phyloP scores from a whole-genome alignment of 2,888 invertebrate species.

The Xanthia togata region DNA sequence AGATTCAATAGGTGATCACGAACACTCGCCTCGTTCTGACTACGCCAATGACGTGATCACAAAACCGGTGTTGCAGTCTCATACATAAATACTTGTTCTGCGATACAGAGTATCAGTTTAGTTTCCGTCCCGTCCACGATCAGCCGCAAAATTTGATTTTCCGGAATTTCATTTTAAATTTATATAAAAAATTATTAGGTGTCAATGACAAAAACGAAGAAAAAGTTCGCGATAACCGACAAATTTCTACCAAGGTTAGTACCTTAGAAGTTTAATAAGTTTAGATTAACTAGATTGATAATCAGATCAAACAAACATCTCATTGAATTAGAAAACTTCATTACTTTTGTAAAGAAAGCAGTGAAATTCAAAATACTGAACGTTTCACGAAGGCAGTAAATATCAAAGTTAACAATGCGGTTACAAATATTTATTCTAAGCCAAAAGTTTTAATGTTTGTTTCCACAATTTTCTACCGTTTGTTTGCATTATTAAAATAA shows the following conservation, averaged over 20 bases:
- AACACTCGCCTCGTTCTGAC: conserved; percentile 42
- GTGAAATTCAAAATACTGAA: neutral
- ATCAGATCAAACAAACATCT: neutral
- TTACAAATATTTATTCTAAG: neutral
- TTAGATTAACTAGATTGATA: conserved; percentile 19
- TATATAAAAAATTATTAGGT: conserved; percentile 82
- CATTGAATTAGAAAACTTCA: neutral
- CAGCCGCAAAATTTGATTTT: conserved; percentile 80
- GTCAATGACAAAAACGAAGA: conserved; percentile 90
- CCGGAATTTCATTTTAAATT: conserved; percentile 82
- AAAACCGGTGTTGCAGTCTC: conserved; percentile 70
- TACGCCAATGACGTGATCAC: conserved; percentile 51
- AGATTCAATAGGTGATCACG: conserved; percentile 62
- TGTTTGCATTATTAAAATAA: neutral
- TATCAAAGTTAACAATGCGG: conserved; percentile 8
- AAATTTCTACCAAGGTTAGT: conserved; percentile 90
- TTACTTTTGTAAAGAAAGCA: neutral
- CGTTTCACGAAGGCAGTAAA: neutral
- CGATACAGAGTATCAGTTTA: conserved; percentile 73
- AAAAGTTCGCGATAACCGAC: conserved; percentile 89
- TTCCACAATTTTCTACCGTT: neutral
- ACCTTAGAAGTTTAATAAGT: conserved; percentile 23
- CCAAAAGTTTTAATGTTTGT: neutral
- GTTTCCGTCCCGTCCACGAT: conserved; percentile 72
- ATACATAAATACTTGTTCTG: conserved; percentile 77